phyloP scores from a whole-genome alignment of 2,888 invertebrate genomes.

The Ceratothoa steindachneri region DNA sequence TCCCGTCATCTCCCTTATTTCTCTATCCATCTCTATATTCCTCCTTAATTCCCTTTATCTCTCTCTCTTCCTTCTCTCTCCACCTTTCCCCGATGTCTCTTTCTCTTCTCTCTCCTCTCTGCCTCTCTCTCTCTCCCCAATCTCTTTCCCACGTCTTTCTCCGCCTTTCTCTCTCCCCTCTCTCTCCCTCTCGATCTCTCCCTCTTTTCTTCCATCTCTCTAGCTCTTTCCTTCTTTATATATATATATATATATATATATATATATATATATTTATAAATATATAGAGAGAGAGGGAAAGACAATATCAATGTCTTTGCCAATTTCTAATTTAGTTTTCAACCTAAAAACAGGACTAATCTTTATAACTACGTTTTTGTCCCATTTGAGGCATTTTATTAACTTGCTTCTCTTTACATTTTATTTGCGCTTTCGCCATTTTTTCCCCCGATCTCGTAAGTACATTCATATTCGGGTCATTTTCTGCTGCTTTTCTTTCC shows the following conservation, averaged over 20 bases:
- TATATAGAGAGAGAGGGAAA: too few relatives aligned
- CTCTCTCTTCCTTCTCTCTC: slow-evolving; percentile 16
- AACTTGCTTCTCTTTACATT: too few relatives aligned
- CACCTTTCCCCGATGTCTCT: neutral
- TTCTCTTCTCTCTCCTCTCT: neutral
- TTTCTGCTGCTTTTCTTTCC: too few relatives aligned
- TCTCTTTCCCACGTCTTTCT: slow-evolving; percentile 14
- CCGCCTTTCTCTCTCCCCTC: neutral
- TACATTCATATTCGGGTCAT: too few relatives aligned
- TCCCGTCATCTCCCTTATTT: neutral
- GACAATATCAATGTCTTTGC: too few relatives aligned
- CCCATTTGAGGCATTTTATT: too few relatives aligned
- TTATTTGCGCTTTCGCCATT: too few relatives aligned
- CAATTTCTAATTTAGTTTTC: too few relatives aligned
- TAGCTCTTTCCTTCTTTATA: neutral
- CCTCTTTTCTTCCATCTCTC: slow-evolving; percentile 19
- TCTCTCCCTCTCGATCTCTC: slow-evolving; percentile 11
- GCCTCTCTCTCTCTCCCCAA: slow-evolving; percentile 11
- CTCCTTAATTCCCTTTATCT: neutral
- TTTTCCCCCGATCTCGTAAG: too few relatives aligned
- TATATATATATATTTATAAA: neutral
- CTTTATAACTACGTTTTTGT: too few relatives aligned
- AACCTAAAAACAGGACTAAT: too few relatives aligned
- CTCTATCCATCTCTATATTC: neutral
- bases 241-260: neutral